These are phyloP conservation scores for Junonia oenone DNA, from an alignment of 2,888 invertebrate genomes.

Conservation along the genomic window DNA sequence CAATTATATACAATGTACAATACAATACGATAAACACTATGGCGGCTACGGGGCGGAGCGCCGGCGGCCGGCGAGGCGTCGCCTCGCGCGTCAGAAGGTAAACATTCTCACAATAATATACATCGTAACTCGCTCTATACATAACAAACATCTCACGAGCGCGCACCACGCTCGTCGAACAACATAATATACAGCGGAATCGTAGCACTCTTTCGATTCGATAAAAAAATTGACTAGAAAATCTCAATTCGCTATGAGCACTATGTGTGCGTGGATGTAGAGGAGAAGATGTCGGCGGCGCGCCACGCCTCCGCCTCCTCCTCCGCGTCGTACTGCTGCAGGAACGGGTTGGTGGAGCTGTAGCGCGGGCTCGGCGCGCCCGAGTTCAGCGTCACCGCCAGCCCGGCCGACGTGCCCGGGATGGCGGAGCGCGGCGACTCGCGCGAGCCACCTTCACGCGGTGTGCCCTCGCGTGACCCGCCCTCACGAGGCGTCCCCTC, in stretches of 20 bases:
- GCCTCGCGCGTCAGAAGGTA: slow-evolving; percentile 61
- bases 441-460: slow-evolving; percentile 46
- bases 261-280: slow-evolving; percentile 69
- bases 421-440: slow-evolving; percentile 63
- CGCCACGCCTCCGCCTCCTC: slow-evolving; percentile 74
- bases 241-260: slow-evolving; percentile 72
- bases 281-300: slow-evolving; percentile 68
- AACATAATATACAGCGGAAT: slow-evolving; percentile 76
- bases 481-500: slow-evolving; percentile 41
- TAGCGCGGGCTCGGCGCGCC: slow-evolving; percentile 54
- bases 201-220: slow-evolving; percentile 74
- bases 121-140: slow-evolving; percentile 74
- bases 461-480: slow-evolving; percentile 41
- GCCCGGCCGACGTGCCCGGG: slow-evolving; percentile 81
- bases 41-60: slow-evolving; percentile 58
- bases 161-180: slow-evolving; percentile 66
- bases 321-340: slow-evolving; percentile 77
- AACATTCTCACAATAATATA: slow-evolving; percentile 76
- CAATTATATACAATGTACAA: slow-evolving; percentile 75
- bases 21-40: slow-evolving; percentile 67
- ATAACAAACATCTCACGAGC: slow-evolving; percentile 69
- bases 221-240: slow-evolving; percentile 79
- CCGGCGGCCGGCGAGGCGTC: slow-evolving; percentile 53
- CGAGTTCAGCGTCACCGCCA: slow-evolving; percentile 80
- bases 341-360: slow-evolving; percentile 81